Evolutionary conservation across 2,113 vertebrate species (phyloP).

Genomic region (Peucedramus taeniatus): DNA sequence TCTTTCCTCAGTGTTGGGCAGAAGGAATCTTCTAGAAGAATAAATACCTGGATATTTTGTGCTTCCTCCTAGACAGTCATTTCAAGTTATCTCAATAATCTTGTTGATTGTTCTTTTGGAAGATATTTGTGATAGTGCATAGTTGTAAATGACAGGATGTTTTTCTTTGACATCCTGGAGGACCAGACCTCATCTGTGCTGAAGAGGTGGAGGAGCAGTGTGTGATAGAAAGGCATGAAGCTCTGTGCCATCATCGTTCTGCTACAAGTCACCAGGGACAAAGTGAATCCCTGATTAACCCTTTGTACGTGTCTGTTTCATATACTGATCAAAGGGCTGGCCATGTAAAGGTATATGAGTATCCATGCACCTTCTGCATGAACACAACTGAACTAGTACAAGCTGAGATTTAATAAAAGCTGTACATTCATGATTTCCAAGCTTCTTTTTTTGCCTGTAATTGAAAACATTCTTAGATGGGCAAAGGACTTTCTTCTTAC

Average conservation of each 20-base stretch:
- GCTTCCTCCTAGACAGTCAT: background rate
- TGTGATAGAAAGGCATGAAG: background rate
- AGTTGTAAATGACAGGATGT: background rate
- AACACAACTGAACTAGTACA: background rate
- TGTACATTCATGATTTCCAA: background rate
- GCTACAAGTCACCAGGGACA: background rate
- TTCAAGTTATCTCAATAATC: background rate
- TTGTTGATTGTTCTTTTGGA: background rate
- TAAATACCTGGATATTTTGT: background rate
- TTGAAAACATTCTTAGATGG: conserved; percentile 27
- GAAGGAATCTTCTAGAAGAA: background rate
- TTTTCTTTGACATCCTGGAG: background rate
- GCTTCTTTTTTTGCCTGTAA: background rate
- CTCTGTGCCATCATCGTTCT: background rate
- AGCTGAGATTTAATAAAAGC: background rate
- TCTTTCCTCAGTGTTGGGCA: background rate
- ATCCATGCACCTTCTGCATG: background rate
- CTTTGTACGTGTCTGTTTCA: background rate
- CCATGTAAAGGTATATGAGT: background rate
- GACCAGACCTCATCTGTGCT: background rate
- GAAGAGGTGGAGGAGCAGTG: background rate
- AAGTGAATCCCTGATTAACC: background rate
- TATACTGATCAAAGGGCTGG: background rate
- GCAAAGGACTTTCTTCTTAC: conserved; percentile 51
- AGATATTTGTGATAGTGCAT: background rate